Evolutionary conservation across 1,140 invertebrate species (phyloP).

Genomic region (Pachypeltis micranthus): DNA sequence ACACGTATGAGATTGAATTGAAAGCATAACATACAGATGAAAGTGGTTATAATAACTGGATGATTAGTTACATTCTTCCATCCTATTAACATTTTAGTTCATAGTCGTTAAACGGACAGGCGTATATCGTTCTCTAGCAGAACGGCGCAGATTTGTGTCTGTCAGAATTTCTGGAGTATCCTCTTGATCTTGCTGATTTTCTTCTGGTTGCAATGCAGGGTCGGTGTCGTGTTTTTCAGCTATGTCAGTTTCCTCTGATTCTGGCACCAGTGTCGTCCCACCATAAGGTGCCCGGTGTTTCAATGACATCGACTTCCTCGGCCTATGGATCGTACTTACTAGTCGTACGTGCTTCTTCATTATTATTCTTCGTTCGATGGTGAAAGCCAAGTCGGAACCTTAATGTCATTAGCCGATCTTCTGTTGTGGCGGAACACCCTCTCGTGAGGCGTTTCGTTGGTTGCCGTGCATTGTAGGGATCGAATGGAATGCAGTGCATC

Average conservation of each 20-base stretch:
- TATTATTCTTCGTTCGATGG: not conserved
- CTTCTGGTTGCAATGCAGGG: too few species aligned
- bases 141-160: not conserved
- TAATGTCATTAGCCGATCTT: not conserved
- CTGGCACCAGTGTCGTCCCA: not conserved
- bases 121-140: too few species aligned
- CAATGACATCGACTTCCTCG: not conserved
- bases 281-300: too few species aligned
- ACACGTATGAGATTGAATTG: not conserved
- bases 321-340: not conserved
- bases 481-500: not conserved
- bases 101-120: too few species aligned
- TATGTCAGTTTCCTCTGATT: too few species aligned
- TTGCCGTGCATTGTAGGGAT: not conserved
- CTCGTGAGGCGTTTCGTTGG: too few species aligned
- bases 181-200: not conserved
- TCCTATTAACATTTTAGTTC: too few species aligned
- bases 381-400: not conserved
- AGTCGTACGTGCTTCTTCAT: too few species aligned
- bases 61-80: not conserved
- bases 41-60: not conserved
- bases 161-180: not conserved
- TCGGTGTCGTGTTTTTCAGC: too few species aligned
- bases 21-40: not conserved
- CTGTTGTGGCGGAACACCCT: too few species aligned